Evolutionary conservation across 1,140 invertebrate species (phyloP).

Genomic region (Acromyrmex charruanus): DNA sequence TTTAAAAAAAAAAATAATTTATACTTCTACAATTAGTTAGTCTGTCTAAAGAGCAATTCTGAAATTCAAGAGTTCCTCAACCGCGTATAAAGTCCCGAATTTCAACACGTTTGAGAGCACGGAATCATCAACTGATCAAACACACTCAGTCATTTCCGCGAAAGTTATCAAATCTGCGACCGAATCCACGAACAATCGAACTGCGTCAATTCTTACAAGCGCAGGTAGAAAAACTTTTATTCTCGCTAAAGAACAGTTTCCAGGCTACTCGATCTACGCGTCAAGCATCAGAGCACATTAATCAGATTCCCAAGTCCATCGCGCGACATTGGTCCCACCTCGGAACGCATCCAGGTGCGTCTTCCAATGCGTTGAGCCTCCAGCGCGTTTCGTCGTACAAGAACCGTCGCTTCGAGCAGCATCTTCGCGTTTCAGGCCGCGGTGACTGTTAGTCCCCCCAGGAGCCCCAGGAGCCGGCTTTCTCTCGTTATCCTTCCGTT

Average conservation of each 20-base stretch:
- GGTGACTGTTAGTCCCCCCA: not conserved
- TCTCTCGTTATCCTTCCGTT: conserved; percentile 41
- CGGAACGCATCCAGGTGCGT: not conserved
- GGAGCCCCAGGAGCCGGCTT: not conserved
- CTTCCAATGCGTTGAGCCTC: not conserved
- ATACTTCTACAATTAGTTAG: not conserved
- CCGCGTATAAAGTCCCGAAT: not conserved
- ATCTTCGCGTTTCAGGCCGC: conserved; percentile 2
- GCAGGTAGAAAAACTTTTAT: not conserved
- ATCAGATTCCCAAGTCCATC: not conserved
- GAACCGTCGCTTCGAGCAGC: not conserved
- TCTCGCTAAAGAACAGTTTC: not conserved
- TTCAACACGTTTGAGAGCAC: not conserved
- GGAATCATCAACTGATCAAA: not conserved
- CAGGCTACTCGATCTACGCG: not conserved
- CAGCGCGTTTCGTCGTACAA: not conserved
- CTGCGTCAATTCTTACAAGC: not conserved
- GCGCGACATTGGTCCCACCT: not conserved
- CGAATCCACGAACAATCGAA: no score
- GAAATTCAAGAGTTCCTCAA: conserved; percentile 7
- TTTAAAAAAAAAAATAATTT: no score
- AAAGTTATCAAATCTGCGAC: not conserved
- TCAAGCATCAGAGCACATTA: not conserved
- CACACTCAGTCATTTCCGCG: not conserved
- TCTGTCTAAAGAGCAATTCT: not conserved